A percentile compares a stretch with the other conserved stretches of the same genome.
These are phyloP conservation scores for Sminthopsis crassicaudata DNA, from an alignment of 2,113 vertebrate species.

Conservation along the genomic window DNA sequence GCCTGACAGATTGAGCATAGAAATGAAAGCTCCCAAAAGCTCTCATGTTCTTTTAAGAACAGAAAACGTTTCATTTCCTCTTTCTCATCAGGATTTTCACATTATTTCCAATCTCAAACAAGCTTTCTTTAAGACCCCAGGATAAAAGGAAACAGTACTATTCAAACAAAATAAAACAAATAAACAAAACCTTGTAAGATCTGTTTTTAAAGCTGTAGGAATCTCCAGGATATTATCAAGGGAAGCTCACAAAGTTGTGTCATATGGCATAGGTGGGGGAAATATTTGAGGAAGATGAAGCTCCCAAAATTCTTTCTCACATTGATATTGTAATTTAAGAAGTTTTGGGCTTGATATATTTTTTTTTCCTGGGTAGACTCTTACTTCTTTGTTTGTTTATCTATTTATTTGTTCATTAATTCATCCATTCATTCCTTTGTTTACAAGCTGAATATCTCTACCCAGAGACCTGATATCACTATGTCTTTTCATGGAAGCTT, in stretches of 20 bases:
- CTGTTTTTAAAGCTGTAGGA: slow-evolving; percentile 4
- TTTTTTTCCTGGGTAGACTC: not conserved
- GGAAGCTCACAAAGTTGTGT: not conserved
- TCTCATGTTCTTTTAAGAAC: not conserved
- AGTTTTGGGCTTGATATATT: not conserved
- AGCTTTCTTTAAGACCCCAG: slow-evolving; percentile 18
- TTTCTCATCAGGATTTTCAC: not conserved
- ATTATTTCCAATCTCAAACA: not conserved
- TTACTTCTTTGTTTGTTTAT: not conserved
- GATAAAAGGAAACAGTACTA: slow-evolving; percentile 31
- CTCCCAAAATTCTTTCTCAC: not conserved
- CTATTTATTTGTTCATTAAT: not conserved
- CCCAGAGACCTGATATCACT: not conserved
- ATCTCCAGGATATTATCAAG: not conserved
- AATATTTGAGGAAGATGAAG: not conserved
- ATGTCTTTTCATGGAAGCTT: not conserved
- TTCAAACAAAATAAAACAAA: not conserved
- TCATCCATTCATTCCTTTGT: not conserved
- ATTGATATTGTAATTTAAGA: not conserved
- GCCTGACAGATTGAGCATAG: not conserved
- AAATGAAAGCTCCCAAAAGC: not conserved
- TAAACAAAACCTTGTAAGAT: not conserved
- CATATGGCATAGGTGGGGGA: not conserved
- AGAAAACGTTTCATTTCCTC: slow-evolving; percentile 6
- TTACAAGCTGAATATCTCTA: not conserved